These are phyloP conservation scores for Sebastes vulpes DNA, from an alignment of 2,797 vertebrate species.

Conservation along the genomic window DNA sequence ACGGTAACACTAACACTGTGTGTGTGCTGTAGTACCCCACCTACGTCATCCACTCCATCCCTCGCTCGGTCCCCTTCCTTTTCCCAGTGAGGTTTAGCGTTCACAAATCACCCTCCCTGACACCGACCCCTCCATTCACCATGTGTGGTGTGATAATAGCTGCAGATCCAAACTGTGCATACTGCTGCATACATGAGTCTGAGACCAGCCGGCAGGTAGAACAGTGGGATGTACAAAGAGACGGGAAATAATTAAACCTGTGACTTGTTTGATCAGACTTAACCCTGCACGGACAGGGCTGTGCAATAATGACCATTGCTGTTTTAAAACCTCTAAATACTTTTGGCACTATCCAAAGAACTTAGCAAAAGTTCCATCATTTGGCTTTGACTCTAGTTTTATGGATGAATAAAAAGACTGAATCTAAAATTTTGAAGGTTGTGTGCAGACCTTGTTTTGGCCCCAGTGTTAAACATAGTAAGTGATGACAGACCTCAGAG, in stretches of 20 bases:
- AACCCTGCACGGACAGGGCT: background rate
- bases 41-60: slow-evolving; percentile 21
- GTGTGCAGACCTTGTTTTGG: background rate
- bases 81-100: slow-evolving; percentile 10
- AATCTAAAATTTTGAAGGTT: background rate
- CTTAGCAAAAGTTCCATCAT: background rate
- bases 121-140: background rate
- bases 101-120: background rate
- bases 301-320: background rate
- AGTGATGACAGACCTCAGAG: background rate
- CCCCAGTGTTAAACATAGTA: too few species aligned
- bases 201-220: background rate
- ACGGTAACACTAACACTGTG: slow-evolving; percentile 85
- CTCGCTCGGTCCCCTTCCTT: background rate
- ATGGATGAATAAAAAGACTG: background rate
- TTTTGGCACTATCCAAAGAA: background rate
- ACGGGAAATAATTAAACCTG: background rate
- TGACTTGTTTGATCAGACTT: background rate
- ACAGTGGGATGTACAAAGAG: background rate
- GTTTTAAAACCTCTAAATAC: background rate
- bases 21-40: slow-evolving; percentile 33
- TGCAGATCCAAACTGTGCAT: slow-evolving; percentile 14
- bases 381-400: background rate
- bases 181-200: background rate
- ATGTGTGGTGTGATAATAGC: slow-evolving; percentile 32